phyloP scores from a whole-genome alignment of 2,888 invertebrate species.

The Sipha maydis region DNA sequence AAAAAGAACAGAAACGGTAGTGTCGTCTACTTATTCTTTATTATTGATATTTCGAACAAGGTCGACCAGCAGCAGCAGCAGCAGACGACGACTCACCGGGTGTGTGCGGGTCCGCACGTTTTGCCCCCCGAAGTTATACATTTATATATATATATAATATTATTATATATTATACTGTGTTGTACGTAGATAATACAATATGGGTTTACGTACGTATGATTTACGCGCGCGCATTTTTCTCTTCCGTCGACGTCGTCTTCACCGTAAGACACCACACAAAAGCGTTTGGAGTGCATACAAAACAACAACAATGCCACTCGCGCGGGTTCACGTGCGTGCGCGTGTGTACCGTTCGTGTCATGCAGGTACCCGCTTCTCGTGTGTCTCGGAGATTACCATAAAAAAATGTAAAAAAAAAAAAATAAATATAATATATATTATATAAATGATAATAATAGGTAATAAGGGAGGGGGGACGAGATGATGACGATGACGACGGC shows the following conservation, averaged over 20 bases:
- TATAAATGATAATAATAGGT: constrained; percentile 2
- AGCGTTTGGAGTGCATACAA: constrained; percentile 27
- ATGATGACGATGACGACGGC: no score
- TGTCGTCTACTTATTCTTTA: background rate
- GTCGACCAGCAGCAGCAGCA: background rate
- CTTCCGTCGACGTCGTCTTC: background rate
- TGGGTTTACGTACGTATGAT: constrained; percentile 4
- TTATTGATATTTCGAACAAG: background rate
- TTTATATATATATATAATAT: no score
- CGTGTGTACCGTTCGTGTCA: constrained; percentile 15
- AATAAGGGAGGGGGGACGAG: background rate
- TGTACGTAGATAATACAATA: background rate
- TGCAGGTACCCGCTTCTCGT: constrained; percentile 61
- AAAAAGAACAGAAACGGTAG: background rate
- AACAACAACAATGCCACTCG: constrained; percentile 18
- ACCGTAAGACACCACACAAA: constrained; percentile 39
- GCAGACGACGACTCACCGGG: constrained; percentile 20
- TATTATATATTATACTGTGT: background rate
- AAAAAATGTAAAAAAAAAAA: constrained; percentile 16
- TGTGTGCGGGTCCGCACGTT: constrained; percentile 57
- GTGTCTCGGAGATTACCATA: constrained; percentile 46
- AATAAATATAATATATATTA: background rate
- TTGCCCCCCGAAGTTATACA: constrained; percentile 39
- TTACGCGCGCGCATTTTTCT: constrained; percentile 52
- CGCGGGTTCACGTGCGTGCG: constrained; percentile 5